Conservation (phyloP, 2,113 vertebrate genomes). For the Neolamprologus brichardi region DNA sequence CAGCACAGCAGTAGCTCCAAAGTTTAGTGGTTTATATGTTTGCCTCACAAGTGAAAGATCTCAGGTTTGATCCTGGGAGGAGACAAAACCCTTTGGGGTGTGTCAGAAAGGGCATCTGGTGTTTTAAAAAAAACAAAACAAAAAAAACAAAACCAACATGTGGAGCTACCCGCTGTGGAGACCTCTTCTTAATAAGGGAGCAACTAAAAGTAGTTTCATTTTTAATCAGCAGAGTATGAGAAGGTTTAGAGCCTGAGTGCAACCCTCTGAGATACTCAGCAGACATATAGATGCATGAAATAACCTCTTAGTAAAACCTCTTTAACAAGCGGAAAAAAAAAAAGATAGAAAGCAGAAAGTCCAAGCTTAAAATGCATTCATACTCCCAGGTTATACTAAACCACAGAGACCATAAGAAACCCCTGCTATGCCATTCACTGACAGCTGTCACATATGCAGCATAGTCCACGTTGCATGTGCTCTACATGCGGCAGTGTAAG, state of each 20-base stretch:
- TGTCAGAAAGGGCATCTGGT: not conserved
- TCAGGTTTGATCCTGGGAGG: not conserved
- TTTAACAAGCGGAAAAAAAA: not conserved
- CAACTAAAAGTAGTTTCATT: not conserved
- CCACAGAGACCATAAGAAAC: constrained; percentile 30
- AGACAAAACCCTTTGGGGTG: not conserved
- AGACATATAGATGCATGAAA: not conserved
- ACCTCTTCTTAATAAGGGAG: not conserved
- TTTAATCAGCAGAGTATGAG: not conserved
- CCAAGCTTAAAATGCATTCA: not conserved
- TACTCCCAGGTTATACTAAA: not conserved
- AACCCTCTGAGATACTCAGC: not conserved
- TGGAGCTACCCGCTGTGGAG: not conserved
- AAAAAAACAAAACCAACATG: not conserved
- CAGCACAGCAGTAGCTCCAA: not conserved
- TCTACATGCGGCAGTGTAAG: not conserved
- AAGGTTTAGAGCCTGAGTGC: not conserved
- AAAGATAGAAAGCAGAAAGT: not conserved
- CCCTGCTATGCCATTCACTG: constrained; percentile 47
- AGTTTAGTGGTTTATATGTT: not conserved
- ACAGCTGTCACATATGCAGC: constrained; percentile 45
- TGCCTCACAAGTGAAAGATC: not conserved
- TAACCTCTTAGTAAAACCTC: not conserved
- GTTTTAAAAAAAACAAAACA: not conserved
- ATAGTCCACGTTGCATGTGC: not conserved